These are phyloP conservation scores for Drosophila pseudoobscura DNA, from an alignment of 1,140 invertebrate genomes.

Conservation along the genomic window DNA sequence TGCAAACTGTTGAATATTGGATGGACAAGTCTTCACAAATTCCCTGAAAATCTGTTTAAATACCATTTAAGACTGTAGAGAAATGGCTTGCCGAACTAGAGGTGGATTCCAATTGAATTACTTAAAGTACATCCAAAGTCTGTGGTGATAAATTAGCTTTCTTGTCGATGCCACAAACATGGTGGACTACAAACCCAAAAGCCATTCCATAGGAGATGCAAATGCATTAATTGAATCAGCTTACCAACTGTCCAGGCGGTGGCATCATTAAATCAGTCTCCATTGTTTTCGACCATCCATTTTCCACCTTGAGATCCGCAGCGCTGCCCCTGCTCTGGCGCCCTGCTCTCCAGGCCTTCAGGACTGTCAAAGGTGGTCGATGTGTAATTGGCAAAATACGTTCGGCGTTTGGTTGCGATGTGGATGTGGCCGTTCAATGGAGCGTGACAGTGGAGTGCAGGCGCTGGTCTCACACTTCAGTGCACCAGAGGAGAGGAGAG, in stretches of 20 bases:
- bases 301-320: slow-evolving; percentile 60
- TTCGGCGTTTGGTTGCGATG: slow-evolving; percentile 42
- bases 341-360: no score
- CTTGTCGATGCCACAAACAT: no score
- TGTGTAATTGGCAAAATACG: slow-evolving; percentile 74
- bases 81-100: no score
- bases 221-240: slow-evolving; percentile 40
- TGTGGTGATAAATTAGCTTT: neutral
- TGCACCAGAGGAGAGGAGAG: slow-evolving; percentile 25
- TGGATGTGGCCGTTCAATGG: slow-evolving; percentile 55
- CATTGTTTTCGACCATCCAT: slow-evolving; percentile 70
- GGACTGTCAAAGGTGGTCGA: slow-evolving; percentile 38
- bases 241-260: slow-evolving; percentile 29
- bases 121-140: neutral
- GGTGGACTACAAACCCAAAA: no score
- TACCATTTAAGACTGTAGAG: no score
- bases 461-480: slow-evolving; percentile 47
- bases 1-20: neutral
- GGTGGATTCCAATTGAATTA: no score
- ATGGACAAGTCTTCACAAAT: no score
- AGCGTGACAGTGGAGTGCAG: slow-evolving; percentile 42
- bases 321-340: slow-evolving; percentile 14
- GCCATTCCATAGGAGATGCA: no score
- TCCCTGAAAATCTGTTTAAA: no score
- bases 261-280: slow-evolving; percentile 57